Evolutionary conservation across 2,888 invertebrate genomes (phyloP).

Genomic region (Malachius bipustulatus): DNA sequence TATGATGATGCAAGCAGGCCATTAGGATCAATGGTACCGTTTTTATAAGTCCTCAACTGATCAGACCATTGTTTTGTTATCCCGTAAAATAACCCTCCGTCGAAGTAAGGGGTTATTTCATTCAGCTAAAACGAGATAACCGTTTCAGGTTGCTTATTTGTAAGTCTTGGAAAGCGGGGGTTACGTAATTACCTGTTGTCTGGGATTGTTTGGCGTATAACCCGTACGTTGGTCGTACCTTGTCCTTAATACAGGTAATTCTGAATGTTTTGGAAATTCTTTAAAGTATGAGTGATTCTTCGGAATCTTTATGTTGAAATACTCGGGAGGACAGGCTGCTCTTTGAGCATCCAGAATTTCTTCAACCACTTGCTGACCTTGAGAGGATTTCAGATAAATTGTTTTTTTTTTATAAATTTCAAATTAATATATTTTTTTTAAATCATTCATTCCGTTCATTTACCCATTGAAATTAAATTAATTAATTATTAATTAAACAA

Average conservation of each 20-base stretch:
- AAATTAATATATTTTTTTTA: too few relatives aligned
- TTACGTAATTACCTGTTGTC: constrained; percentile 41
- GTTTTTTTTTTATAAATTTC: too few relatives aligned
- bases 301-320: constrained; percentile 45
- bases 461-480: too few relatives aligned
- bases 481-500: constrained; percentile 5
- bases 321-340: constrained; percentile 49
- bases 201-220: constrained; percentile 45
- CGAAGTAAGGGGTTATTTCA: constrained; percentile 48
- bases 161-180: background rate
- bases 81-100: constrained; percentile 49
- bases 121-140: constrained; percentile 37
- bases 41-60: constrained; percentile 37
- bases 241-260: constrained; percentile 43
- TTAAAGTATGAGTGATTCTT: constrained; percentile 33
- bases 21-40: constrained; percentile 37
- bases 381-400: too few relatives aligned
- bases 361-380: constrained; percentile 50
- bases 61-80: constrained; percentile 47
- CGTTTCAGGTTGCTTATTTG: background rate
- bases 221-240: constrained; percentile 44
- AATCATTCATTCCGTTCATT: too few relatives aligned
- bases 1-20: constrained; percentile 38
- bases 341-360: constrained; percentile 49
- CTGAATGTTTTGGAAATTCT: constrained; percentile 26